A percentile compares a stretch with the other conserved stretches of the same genome.
phyloP scores from a whole-genome alignment of 1,140 invertebrate genomes.

The Scaptomyza montana region DNA sequence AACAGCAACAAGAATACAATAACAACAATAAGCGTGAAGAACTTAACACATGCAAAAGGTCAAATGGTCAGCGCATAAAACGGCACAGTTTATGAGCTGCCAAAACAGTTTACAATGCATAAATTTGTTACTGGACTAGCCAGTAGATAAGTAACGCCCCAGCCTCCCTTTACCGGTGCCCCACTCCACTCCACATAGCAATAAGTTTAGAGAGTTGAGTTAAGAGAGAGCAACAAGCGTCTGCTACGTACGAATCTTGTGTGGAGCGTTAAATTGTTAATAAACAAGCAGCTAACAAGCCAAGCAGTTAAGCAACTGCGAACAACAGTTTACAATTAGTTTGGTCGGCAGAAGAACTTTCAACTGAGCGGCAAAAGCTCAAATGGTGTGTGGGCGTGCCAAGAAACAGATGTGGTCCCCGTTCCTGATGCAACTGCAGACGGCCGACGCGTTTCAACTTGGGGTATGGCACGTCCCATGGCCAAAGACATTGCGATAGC shows the following conservation, averaged over 20 bases:
- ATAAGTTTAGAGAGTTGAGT: slow-evolving; percentile 19
- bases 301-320: slow-evolving; percentile 70
- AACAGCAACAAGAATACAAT: slow-evolving; percentile 3
- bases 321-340: slow-evolving; percentile 80
- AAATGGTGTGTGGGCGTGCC: slow-evolving; percentile 45
- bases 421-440: slow-evolving; percentile 15
- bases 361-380: slow-evolving; percentile 60
- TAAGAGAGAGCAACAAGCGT: slow-evolving; percentile 27
- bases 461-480: slow-evolving; percentile 40
- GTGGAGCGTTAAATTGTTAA: slow-evolving; percentile 76
- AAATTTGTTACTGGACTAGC: slow-evolving; percentile 61
- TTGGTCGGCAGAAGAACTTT: slow-evolving; percentile 56
- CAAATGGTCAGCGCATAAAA: slow-evolving; percentile 72
- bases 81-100: slow-evolving; percentile 70
- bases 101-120: slow-evolving; percentile 59
- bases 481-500: slow-evolving; percentile 23
- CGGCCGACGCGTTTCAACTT: background rate
- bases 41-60: slow-evolving; percentile 57
- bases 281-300: slow-evolving; percentile 79
- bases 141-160: slow-evolving; percentile 65
- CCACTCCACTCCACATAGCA: background rate
- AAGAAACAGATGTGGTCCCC: slow-evolving; percentile 17
- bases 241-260: slow-evolving; percentile 14
- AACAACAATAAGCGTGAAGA: slow-evolving; percentile 30
- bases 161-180: background rate